Conservation (phyloP, 2,888 invertebrate species). For the Drosophila borealis region DNA sequence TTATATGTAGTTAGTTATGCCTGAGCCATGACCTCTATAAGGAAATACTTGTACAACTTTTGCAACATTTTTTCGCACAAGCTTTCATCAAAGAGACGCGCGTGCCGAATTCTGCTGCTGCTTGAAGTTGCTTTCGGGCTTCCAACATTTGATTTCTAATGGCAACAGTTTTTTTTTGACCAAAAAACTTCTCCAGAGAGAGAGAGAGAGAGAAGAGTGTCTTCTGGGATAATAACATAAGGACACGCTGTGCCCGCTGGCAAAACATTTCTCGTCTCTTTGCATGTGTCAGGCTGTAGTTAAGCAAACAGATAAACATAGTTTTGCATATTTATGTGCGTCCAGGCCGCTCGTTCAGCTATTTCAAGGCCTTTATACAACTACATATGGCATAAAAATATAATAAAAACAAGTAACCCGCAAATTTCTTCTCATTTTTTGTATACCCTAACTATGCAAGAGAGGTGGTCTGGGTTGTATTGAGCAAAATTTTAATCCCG, state of each 20-base stretch:
- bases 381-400: slow-evolving; percentile 60
- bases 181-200: slow-evolving; percentile 16
- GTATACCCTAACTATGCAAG: not conserved
- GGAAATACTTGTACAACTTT: slow-evolving; percentile 19
- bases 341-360: slow-evolving; percentile 24
- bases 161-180: slow-evolving; percentile 26
- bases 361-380: slow-evolving; percentile 42
- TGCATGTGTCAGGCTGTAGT: slow-evolving; percentile 34
- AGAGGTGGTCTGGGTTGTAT: not conserved
- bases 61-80: slow-evolving; percentile 12
- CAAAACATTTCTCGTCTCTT: slow-evolving; percentile 40
- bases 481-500: too few relatives aligned
- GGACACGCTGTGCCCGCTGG: slow-evolving; percentile 31
- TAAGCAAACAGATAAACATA: slow-evolving; percentile 40
- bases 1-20: slow-evolving; percentile 8
- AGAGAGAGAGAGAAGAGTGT: not conserved
- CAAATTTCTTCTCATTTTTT: not conserved
- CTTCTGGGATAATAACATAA: slow-evolving; percentile 5
- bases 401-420: slow-evolving; percentile 4
- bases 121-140: slow-evolving; percentile 15
- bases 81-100: slow-evolving; percentile 32
- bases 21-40: not conserved
- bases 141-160: slow-evolving; percentile 50
- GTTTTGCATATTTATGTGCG: slow-evolving; percentile 63
- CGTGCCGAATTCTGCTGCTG: slow-evolving; percentile 22